Conservation (phyloP, 2,888 invertebrate genomes). For the Eupithecia dodoneata region DNA sequence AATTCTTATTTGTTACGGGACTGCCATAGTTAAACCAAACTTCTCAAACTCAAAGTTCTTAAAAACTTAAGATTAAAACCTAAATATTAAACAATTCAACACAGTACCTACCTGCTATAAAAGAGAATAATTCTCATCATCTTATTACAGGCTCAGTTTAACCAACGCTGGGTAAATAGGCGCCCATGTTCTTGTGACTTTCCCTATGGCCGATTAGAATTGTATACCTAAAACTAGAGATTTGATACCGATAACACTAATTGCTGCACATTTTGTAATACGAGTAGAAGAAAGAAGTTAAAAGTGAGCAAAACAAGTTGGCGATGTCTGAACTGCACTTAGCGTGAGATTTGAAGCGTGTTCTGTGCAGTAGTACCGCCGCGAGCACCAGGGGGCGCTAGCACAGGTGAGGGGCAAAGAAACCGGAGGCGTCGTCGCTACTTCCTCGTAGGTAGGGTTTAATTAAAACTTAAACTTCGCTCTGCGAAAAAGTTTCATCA, state of each 20-base stretch:
- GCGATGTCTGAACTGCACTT: not conserved
- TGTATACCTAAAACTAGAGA: not conserved
- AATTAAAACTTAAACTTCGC: constrained; percentile 24
- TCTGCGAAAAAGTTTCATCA: not conserved
- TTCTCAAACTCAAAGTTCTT: too few relatives aligned
- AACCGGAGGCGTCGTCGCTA: constrained; percentile 12
- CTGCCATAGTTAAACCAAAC: too few relatives aligned
- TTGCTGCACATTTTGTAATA: not conserved
- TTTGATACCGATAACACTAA: not conserved
- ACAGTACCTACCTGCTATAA: too few relatives aligned
- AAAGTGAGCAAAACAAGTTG: not conserved
- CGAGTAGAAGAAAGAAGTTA: not conserved
- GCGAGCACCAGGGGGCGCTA: not conserved
- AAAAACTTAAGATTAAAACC: too few relatives aligned
- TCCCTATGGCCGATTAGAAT: too few relatives aligned
- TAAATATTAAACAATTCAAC: too few relatives aligned
- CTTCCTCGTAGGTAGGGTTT: constrained; percentile 8
- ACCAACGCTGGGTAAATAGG: not conserved
- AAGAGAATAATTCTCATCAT: too few relatives aligned
- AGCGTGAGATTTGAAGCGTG: not conserved
- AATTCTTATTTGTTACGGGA: not conserved
- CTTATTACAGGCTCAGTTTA: not conserved
- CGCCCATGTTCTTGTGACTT: too few relatives aligned
- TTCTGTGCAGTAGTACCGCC: not conserved
- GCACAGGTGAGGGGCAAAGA: constrained; percentile 13